Evolutionary conservation across 1,140 invertebrate species (phyloP).

Genomic region (Euglossa dilemma): DNA sequence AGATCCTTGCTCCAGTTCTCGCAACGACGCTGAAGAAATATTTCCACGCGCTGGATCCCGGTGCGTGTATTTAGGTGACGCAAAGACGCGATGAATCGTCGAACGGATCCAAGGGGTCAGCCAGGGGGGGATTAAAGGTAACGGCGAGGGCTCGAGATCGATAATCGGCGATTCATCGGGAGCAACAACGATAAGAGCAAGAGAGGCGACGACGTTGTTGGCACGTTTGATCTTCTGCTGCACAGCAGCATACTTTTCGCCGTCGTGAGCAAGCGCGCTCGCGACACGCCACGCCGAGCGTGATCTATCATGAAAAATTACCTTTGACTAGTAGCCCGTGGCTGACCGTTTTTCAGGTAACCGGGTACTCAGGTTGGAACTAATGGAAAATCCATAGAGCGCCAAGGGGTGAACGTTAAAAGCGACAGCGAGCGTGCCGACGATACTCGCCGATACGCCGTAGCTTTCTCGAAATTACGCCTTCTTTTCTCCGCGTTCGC

Average conservation of each 20-base stretch:
- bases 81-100: slow-evolving; percentile 20
- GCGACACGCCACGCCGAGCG: slow-evolving; percentile 76
- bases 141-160: slow-evolving; percentile 50
- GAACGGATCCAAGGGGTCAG: slow-evolving; percentile 8
- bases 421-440: slow-evolving; percentile 67
- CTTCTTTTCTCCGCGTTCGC: not conserved
- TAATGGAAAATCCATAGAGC: slow-evolving; percentile 80
- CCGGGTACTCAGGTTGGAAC: slow-evolving; percentile 68
- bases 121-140: slow-evolving; percentile 50
- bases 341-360: slow-evolving; percentile 66
- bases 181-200: slow-evolving; percentile 56
- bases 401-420: slow-evolving; percentile 78
- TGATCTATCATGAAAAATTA: slow-evolving; percentile 83
- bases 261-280: slow-evolving; percentile 71
- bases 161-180: slow-evolving; percentile 59
- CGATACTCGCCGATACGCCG: slow-evolving; percentile 27
- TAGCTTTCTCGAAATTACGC: slow-evolving; percentile 29
- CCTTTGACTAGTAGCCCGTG: slow-evolving; percentile 79
- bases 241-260: slow-evolving; percentile 76
- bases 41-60: not conserved
- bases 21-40: not conserved
- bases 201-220: slow-evolving; percentile 73
- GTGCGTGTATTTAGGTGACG: not conserved
- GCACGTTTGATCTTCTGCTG: slow-evolving; percentile 81
- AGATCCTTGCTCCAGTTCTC: slow-evolving; percentile 18